Base-by-base conservation (phyloP, 2,797 vertebrate genomes). In the Pseudochirops corinnae region DNA sequence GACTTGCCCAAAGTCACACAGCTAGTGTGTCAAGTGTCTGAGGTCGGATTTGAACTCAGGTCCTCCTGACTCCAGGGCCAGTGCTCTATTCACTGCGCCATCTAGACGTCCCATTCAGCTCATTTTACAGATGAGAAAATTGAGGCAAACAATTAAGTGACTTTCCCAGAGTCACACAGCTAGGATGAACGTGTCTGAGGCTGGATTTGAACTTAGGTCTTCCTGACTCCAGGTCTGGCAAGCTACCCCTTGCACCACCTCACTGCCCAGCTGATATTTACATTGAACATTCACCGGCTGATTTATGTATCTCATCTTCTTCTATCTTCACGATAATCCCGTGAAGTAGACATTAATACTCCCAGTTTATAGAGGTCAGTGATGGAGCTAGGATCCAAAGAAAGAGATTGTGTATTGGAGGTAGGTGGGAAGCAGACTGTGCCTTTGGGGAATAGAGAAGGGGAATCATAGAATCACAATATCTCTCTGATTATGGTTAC, bases 261-360 rank as follows among this genome's bases (percentile, higher is more conserved):
- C 14, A 29, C 29, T 62, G 3, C 10, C 29, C 31, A 74, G 67
- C 18, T 74, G 67, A 10, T 74, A 28, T 39, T 39, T 39, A 74
- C 67, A 74, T 62, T 93, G 93, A 50, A 18, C 82, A 67, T 39
- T 92, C 92, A 33, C 33, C 91, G 96, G 57, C 9, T 11, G 26
- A n/a, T 67, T 67, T 46, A 0, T 90, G 93, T 39, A 28, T 57
- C 91, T 14, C 92, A 90, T 90, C 31, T 93, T 31, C 55, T 93
- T 95, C 93, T 60, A 90, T 94, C 74, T 91, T 94, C 91, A 62
- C 94, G 94, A 95, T 67, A 90, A 92, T 24, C 58, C 56, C 58
- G 74, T 53, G 52, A 93, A 29, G 58, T 96, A 31, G 26, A 5
- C 91, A 46, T 96, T 96, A 90, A 90, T 53, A 95, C 90, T 52